phyloP scores from a whole-genome alignment of 1,140 invertebrate genomes.

The Sarcophaga bullata region DNA sequence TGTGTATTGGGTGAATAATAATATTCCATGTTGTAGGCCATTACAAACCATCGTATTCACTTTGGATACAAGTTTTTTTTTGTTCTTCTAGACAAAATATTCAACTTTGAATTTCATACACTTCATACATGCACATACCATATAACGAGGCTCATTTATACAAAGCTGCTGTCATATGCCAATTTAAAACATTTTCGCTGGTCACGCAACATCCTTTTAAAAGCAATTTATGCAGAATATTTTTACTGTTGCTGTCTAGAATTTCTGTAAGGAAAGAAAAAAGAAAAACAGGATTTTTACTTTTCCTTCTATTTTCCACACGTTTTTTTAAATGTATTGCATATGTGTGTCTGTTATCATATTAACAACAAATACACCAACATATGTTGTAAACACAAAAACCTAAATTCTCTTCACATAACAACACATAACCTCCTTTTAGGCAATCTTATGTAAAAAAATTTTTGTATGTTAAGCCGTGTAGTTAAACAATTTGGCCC shows the following conservation, averaged over 20 bases:
- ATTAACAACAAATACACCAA: neutral
- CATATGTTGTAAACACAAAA: neutral
- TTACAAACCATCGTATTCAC: neutral
- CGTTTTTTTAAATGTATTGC: neutral
- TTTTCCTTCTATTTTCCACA: neutral
- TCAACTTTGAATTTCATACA: constrained; percentile 24
- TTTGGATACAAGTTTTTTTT: neutral
- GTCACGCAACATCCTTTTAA: constrained; percentile 29
- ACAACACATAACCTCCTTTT: no score
- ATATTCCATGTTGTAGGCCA: no score
- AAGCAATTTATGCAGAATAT: constrained; percentile 29
- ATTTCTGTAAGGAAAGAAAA: no score
- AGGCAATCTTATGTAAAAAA: no score
- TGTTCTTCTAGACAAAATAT: neutral
- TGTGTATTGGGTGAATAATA: no score
- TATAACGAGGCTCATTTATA: no score
- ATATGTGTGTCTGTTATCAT: neutral
- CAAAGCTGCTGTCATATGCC: constrained; percentile 19
- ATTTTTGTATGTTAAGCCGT: no score
- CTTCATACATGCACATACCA: neutral
- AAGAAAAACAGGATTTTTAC: no score
- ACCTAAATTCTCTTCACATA: neutral
- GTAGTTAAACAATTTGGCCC: no score
- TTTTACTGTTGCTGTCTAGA: neutral
- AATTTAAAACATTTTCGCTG: constrained; percentile 31